A percentile compares a stretch with the other conserved stretches of the same genome.
Conservation (phyloP, 2,888 invertebrate species). For the Cantharis lateralis region DNA sequence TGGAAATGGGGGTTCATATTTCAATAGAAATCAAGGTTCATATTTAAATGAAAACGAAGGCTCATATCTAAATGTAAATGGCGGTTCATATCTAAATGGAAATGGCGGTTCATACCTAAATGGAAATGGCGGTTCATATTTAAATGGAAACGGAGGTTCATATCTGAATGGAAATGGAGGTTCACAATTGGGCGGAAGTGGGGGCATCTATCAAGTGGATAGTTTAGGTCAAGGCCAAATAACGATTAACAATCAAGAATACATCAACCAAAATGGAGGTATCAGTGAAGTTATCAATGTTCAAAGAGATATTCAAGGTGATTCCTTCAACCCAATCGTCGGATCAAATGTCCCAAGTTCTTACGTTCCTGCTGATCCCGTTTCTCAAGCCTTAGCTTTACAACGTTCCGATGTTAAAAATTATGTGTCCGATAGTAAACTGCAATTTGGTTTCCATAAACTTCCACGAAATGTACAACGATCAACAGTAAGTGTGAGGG, state of each 20-base stretch:
- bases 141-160: not conserved
- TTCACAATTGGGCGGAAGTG: not conserved
- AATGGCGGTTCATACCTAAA: not conserved
- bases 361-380: conserved; percentile 56
- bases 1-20: not conserved
- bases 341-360: not conserved
- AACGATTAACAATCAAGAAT: not conserved
- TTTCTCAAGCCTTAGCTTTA: conserved; percentile 57
- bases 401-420: conserved; percentile 51
- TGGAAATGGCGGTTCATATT: not conserved
- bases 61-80: not conserved
- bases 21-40: not conserved
- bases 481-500: conserved; percentile 11
- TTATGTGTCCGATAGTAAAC: conserved; percentile 57
- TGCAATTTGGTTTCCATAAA: conserved; percentile 60
- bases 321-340: not conserved
- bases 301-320: not conserved
- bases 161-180: not conserved
- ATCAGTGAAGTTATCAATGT: not conserved
- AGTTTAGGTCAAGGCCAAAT: not conserved
- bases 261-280: not conserved
- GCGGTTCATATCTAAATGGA: not conserved
- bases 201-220: not conserved
- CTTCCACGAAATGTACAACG: conserved; percentile 55
- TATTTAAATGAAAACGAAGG: not conserved